Conservation (phyloP, 1,140 invertebrate genomes). For the Ctenoplectra terminalis region DNA sequence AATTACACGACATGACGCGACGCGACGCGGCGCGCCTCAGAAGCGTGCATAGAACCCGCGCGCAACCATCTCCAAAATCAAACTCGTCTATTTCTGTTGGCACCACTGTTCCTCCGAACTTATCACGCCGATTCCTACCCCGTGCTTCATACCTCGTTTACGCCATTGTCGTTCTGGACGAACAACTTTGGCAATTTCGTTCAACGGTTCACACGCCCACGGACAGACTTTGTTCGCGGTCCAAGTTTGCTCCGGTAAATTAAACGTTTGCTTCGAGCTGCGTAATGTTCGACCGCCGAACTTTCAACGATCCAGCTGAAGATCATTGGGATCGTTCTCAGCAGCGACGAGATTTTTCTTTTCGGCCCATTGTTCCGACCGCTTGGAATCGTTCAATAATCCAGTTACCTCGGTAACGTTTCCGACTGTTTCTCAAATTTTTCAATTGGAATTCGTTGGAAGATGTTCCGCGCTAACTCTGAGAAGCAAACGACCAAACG, state of each 20-base stretch:
- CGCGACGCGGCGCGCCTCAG: not conserved
- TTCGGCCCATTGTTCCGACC: too few species aligned
- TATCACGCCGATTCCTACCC: not conserved
- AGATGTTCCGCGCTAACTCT: not conserved
- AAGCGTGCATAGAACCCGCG: not conserved
- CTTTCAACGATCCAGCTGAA: not conserved
- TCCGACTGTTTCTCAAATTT: not conserved
- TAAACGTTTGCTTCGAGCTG: constrained; percentile 56
- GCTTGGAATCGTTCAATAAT: not conserved
- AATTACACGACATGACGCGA: constrained; percentile 32
- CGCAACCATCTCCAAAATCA: not conserved
- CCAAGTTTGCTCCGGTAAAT: constrained; percentile 62
- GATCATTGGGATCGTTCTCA: not conserved
- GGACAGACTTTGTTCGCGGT: constrained; percentile 37
- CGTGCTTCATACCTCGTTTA: constrained; percentile 73
- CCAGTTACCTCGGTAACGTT: not conserved
- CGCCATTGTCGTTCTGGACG: constrained; percentile 66
- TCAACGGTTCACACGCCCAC: constrained; percentile 46
- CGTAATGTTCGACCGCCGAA: not conserved
- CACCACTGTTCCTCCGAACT: not conserved
- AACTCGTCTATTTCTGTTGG: too few species aligned
- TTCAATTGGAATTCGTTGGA: not conserved
- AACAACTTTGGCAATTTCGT: constrained; percentile 74
- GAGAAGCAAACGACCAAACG: not conserved
- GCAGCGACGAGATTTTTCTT: too few species aligned